Conservation (phyloP, 2,113 vertebrate species). For the Phylloscopus whistleri region DNA sequence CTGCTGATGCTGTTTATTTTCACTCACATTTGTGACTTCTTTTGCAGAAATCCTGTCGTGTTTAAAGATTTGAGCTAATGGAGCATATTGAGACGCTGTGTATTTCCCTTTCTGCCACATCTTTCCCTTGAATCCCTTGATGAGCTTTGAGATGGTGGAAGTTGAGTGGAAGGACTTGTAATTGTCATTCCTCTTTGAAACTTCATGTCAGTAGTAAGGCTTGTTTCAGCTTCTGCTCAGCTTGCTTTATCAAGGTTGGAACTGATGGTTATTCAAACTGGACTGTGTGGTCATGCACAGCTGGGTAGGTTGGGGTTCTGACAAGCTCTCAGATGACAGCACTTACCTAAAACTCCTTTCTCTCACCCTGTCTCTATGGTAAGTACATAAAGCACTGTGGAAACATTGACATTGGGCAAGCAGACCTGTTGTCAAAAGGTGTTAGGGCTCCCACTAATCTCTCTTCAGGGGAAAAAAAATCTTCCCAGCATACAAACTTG, state of each 20-base stretch:
- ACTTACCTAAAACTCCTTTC: neutral
- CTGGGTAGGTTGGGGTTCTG: neutral
- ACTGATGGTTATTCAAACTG: neutral
- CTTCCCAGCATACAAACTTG: neutral
- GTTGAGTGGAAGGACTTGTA: neutral
- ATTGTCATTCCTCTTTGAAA: neutral
- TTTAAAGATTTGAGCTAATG: neutral
- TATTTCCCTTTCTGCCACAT: neutral
- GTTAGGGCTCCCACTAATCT: slow-evolving; percentile 5
- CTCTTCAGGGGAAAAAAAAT: neutral
- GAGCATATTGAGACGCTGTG: accelerated
- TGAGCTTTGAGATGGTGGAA: neutral
- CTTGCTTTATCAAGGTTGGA: neutral
- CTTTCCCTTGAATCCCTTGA: neutral
- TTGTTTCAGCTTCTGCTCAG: neutral
- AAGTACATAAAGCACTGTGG: neutral
- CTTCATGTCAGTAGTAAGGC: neutral
- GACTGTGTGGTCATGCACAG: neutral
- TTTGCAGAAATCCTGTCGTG: neutral
- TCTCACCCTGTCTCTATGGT: neutral
- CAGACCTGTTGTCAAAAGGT: slow-evolving; percentile 35
- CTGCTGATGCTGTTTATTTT: neutral
- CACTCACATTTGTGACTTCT: neutral
- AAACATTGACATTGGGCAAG: neutral
- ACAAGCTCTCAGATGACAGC: neutral